Evolutionary conservation across 2,888 invertebrate genomes (phyloP).

Genomic region (Cephus runcator): DNA sequence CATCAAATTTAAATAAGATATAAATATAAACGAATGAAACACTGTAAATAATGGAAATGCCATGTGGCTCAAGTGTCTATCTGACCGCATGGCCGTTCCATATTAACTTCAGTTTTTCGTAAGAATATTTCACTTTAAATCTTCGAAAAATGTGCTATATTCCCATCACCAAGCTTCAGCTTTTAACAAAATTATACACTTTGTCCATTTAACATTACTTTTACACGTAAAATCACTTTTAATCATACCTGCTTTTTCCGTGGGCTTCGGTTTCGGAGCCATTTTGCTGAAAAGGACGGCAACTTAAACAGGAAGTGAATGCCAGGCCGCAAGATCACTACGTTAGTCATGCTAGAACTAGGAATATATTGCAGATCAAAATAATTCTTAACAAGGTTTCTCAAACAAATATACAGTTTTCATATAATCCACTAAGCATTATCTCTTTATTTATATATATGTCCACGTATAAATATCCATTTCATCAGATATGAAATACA

Average conservation of each 20-base stretch:
- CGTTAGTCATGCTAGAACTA: not conserved
- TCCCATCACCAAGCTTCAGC: not conserved
- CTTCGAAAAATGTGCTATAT: not conserved
- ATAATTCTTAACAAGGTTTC: not conserved
- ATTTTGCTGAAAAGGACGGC: slow-evolving; percentile 71
- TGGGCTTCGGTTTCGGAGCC: slow-evolving; percentile 86
- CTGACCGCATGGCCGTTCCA: slow-evolving; percentile 43
- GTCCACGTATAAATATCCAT: not conserved
- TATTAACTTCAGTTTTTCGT: not conserved
- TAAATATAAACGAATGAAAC: not conserved
- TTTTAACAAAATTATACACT: not conserved
- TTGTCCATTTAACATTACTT: slow-evolving; percentile 1
- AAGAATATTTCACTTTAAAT: not conserved
- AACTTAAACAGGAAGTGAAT: slow-evolving; percentile 7
- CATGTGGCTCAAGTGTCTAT: slow-evolving; percentile 15
- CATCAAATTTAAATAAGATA: not conserved
- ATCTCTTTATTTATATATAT: not conserved
- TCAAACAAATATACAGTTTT: not conserved
- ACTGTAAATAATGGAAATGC: slow-evolving; percentile 6
- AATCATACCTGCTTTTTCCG: slow-evolving; percentile 83
- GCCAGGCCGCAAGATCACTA: not conserved
- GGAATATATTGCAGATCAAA: not conserved
- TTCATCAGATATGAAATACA: not conserved
- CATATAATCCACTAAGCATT: not conserved
- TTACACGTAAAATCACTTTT: slow-evolving; percentile 3